Conservation (phyloP, 2,888 invertebrate species). For the Eudemis profundana region DNA sequence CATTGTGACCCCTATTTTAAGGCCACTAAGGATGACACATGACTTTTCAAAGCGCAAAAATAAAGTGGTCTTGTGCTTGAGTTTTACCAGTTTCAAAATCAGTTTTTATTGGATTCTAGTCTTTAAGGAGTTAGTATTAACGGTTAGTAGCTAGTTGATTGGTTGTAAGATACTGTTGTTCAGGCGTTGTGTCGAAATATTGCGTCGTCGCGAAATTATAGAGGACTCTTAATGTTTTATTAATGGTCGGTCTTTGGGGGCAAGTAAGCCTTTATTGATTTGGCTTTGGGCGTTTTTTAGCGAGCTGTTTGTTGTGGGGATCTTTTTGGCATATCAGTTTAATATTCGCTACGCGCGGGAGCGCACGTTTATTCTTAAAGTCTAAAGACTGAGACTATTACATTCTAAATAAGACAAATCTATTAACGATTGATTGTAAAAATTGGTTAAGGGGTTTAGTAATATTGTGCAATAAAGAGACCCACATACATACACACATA, state of each 20-base stretch:
- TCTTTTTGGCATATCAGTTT: constrained; percentile 1
- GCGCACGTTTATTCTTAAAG: neutral
- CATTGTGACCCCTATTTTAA: neutral
- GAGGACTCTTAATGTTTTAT: constrained; percentile 51
- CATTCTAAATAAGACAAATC: too few relatives aligned
- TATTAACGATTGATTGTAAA: too few relatives aligned
- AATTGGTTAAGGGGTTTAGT: too few relatives aligned
- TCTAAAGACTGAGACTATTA: neutral
- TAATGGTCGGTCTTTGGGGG: constrained; percentile 47
- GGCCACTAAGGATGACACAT: neutral
- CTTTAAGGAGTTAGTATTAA: neutral
- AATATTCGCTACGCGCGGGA: neutral
- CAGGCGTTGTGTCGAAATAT: constrained; percentile 46
- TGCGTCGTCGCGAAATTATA: constrained; percentile 49
- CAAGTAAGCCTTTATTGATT: constrained; percentile 47
- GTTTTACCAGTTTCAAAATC: neutral
- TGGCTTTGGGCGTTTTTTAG: constrained; percentile 36
- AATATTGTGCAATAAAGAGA: too few relatives aligned
- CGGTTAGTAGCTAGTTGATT: constrained; percentile 16
- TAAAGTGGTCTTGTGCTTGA: constrained; percentile 2
- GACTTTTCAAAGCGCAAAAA: neutral
- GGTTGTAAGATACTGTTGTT: constrained; percentile 9
- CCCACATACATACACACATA: too few relatives aligned
- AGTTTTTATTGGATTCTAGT: constrained; percentile 2
- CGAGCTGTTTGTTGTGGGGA: constrained; percentile 1